Percentiles rank a stretch among this genome's conserved stretches.
Conservation (phyloP, 2,797 vertebrate species). For the Nyctalus aviator region DNA sequence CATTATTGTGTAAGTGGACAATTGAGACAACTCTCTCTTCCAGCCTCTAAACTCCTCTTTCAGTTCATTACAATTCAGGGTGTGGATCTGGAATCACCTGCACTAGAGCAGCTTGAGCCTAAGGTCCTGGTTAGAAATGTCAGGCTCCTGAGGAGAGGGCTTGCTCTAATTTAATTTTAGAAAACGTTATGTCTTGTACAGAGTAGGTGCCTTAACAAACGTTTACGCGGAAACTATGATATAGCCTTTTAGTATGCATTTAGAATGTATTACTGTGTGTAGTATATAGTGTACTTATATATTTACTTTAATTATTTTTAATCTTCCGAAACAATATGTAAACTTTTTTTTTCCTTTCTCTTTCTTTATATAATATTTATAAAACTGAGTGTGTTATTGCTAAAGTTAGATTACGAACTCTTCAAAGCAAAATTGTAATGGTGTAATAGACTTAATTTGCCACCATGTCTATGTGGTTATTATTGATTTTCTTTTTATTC, state of each 20-base stretch:
- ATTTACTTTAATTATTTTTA: background rate
- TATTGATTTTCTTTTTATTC: background rate
- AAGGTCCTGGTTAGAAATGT: background rate
- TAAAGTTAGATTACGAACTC: constrained; percentile 21
- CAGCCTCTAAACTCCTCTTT: background rate
- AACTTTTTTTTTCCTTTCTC: background rate
- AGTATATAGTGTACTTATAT: background rate
- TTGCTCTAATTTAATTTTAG: constrained; percentile 4
- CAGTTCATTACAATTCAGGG: background rate
- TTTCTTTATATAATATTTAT: background rate
- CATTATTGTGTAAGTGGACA: background rate
- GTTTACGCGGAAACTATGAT: background rate
- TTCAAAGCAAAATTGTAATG: background rate
- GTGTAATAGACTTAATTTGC: constrained; percentile 22
- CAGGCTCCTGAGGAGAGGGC: background rate
- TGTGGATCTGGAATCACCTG: background rate
- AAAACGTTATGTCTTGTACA: background rate
- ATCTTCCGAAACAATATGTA: constrained; percentile 56
- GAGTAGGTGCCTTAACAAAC: background rate
- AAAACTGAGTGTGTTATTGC: constrained; percentile 23
- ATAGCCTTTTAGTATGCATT: background rate
- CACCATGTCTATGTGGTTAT: background rate
- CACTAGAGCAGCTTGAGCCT: background rate
- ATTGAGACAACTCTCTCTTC: background rate
- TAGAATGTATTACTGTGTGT: background rate